Evolutionary conservation across 2,113 vertebrate genomes (phyloP), one percentile per base, ranked within the genome.

Genomic region (Nestor notabilis): DNA sequence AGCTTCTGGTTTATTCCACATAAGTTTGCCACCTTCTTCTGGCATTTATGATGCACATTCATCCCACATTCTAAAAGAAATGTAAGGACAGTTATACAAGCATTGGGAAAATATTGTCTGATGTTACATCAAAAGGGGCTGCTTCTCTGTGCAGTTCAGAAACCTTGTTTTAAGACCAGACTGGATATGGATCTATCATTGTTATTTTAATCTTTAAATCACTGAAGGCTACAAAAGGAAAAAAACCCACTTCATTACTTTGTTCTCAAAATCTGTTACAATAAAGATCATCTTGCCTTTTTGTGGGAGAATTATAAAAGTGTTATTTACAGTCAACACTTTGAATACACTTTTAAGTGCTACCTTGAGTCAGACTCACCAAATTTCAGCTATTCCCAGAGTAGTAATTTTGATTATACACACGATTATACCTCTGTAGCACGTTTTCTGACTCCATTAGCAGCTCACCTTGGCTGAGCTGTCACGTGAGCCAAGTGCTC

Each of bases 1-100:
- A 99, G 98, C 97, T 99, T 99, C 98, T 99, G 99, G 97, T 99
- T 99, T 98, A 99, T 99, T 74, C 99, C 99, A 76, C 99, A 99
- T 39, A 99, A 98, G 97, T 99, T 99, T 93, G 99, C 99, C 72
- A 99, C 99, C 98, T 99, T 99, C 74, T 95, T 98, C 98, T 99
- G 99, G 98, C 99, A 99, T 97, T 99, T 99, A 87, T 99, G 99
- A 91, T 99, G 99, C 31, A 99, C 99, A 2, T 99, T 99, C 99
- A 99, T 99, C 88, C 96, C 97, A 86, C 99, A 99, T 65, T 99
- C 99, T 99, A 85, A 60, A 87, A 63, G 94, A 95, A 82, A 96
- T 3, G 17, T 18, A 85, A 46, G 52, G 33, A 58, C 5, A n/a
- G 65, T 91, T 63, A 90, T 3, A 64, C 18, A 69, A 72, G 23